A percentile compares a stretch with the other conserved stretches of the same genome.
These are phyloP conservation scores for Lepidotrigona ventralis DNA, from an alignment of 1,140 invertebrate genomes.

Conservation along the genomic window DNA sequence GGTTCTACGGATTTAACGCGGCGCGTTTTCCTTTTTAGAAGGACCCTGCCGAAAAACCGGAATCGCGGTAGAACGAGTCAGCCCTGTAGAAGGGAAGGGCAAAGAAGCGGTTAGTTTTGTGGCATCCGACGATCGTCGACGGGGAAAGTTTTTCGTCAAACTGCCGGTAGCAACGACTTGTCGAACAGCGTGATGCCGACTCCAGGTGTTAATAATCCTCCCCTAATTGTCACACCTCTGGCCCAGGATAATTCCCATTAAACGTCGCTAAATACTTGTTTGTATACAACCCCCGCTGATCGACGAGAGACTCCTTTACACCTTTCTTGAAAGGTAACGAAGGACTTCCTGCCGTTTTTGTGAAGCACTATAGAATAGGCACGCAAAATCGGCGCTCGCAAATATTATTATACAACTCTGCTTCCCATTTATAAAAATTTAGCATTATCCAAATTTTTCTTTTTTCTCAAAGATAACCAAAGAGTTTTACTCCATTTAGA, in stretches of 20 bases:
- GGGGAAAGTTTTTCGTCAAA: constrained; percentile 47
- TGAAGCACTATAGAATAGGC: neutral
- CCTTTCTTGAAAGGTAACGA: constrained; percentile 57
- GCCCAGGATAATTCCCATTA: constrained; percentile 73
- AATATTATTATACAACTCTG: neutral
- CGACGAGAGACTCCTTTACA: constrained; percentile 65
- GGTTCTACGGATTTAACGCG: constrained; percentile 42
- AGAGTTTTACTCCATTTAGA: neutral
- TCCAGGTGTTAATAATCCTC: constrained; percentile 79
- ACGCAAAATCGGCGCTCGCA: neutral
- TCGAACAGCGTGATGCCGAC: constrained; percentile 72
- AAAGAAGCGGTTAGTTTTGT: constrained; percentile 43
- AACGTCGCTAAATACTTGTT: constrained; percentile 77
- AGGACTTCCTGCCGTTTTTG: constrained; percentile 34
- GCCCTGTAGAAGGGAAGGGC: constrained; percentile 23
- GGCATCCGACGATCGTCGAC: constrained; percentile 1
- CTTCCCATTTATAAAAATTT: neutral
- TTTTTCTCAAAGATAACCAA: neutral
- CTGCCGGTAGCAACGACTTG: constrained; percentile 60
- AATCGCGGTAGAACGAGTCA: constrained; percentile 72
- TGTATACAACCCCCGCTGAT: constrained; percentile 72
- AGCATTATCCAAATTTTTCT: neutral
- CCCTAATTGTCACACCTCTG: constrained; percentile 72
- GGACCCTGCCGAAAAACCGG: constrained; percentile 64
- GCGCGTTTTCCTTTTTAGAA: constrained; percentile 18